Percentiles rank a stretch among this genome's conserved stretches.
phyloP scores from a whole-genome alignment of 2,888 invertebrate genomes.

The Parnassius mnemosyne region DNA sequence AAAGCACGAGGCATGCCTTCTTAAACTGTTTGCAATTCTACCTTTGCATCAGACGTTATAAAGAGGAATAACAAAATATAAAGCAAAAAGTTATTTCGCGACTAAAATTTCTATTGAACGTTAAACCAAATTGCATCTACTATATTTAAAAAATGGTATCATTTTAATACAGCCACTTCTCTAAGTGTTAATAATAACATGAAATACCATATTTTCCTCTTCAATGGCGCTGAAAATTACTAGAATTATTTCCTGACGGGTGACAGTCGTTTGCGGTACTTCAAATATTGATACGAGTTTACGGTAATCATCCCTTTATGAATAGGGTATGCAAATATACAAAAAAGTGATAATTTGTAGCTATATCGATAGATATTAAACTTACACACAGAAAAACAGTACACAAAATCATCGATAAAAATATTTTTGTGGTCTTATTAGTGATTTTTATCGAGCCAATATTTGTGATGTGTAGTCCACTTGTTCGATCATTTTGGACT shows the following conservation, averaged over 20 bases:
- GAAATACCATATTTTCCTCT: conserved; percentile 38
- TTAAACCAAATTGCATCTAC: background rate
- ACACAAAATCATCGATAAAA: too few species aligned
- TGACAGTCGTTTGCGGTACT: conserved; percentile 13
- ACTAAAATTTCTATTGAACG: background rate
- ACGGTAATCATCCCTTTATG: conserved; percentile 2
- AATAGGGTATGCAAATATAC: background rate
- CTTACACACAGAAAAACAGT: too few species aligned
- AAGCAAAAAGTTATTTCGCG: background rate
- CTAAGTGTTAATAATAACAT: conserved; percentile 10
- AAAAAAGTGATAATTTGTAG: too few species aligned
- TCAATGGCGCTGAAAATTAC: conserved; percentile 41
- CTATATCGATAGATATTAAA: too few species aligned
- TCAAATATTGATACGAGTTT: conserved; percentile 14
- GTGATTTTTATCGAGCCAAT: too few species aligned
- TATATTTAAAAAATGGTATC: conserved; percentile 14
- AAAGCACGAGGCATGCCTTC: too few species aligned
- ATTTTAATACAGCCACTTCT: conserved; percentile 15
- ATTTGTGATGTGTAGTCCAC: too few species aligned
- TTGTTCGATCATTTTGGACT: too few species aligned
- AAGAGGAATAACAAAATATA: too few species aligned
- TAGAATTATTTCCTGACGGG: conserved; percentile 32
- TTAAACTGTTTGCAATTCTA: too few species aligned
- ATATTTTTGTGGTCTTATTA: too few species aligned
- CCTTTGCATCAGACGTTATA: too few species aligned